Evolutionary conservation across 2,113 vertebrate genomes (phyloP).

Genomic region (Dromaius novaehollandiae): DNA sequence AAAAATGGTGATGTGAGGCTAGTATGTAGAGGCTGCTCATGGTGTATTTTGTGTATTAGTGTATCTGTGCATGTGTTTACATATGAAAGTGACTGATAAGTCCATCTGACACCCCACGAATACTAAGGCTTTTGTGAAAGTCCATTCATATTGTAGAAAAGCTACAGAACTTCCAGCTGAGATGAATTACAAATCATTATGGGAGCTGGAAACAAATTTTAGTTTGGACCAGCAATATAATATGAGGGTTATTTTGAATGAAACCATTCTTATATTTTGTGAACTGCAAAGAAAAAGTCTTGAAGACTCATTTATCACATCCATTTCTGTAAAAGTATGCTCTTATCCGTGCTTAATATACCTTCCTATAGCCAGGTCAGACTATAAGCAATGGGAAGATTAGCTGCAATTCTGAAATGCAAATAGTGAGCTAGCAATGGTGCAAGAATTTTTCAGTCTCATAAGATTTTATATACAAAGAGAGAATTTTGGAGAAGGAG

Average conservation of each 20-base stretch:
- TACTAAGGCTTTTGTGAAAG: not conserved
- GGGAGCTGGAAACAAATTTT: not conserved
- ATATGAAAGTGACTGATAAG: not conserved
- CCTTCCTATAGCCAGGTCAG: not conserved
- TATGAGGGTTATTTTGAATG: not conserved
- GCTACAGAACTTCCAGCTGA: not conserved
- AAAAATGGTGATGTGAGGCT: not conserved
- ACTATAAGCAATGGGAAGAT: not conserved
- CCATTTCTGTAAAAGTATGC: not conserved
- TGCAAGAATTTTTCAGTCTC: not conserved
- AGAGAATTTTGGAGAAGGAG: not conserved
- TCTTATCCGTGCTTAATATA: not conserved
- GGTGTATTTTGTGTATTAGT: not conserved
- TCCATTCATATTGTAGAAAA: not conserved
- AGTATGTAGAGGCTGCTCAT: not conserved
- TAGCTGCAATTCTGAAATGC: not conserved
- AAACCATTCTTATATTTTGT: not conserved
- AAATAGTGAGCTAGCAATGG: not conserved
- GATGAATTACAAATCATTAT: not conserved
- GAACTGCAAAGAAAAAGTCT: not conserved
- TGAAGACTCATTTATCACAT: not conserved
- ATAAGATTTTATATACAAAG: not conserved
- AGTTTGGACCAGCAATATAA: not conserved
- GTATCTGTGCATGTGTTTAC: not conserved
- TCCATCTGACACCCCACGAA: not conserved